Conservation (phyloP, 2,797 vertebrate species). For the Glossophaga mutica region DNA sequence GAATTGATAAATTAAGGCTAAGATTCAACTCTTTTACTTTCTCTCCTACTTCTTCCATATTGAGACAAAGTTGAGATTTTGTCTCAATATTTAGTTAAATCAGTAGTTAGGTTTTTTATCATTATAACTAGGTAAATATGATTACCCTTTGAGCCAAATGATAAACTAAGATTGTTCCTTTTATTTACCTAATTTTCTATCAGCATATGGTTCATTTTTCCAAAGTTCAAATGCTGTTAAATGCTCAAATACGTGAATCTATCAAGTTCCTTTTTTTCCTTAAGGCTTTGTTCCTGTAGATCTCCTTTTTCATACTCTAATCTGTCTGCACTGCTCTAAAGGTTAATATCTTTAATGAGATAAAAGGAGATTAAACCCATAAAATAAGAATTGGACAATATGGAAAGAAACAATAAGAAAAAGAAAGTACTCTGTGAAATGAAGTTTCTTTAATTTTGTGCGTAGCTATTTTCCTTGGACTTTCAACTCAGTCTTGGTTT, state of each 20-base stretch:
- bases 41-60: background rate
- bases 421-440: background rate
- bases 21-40: background rate
- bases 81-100: background rate
- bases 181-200: background rate
- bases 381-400: background rate
- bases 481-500: background rate
- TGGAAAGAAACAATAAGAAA: background rate
- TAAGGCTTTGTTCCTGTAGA: background rate
- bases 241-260: background rate
- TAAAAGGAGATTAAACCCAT: background rate
- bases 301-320: background rate
- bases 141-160: background rate
- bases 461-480: background rate
- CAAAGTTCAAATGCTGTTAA: background rate
- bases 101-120: background rate
- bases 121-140: background rate
- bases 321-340: background rate
- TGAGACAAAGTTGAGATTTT: background rate
- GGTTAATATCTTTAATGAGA: background rate
- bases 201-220: background rate
- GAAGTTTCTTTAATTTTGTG: background rate
- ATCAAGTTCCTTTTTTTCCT: background rate
- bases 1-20: background rate
- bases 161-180: background rate